Evolutionary conservation across 2,888 invertebrate species (phyloP), one percentile per base, ranked within the genome.

Genomic region (Rotaria socialis): DNA sequence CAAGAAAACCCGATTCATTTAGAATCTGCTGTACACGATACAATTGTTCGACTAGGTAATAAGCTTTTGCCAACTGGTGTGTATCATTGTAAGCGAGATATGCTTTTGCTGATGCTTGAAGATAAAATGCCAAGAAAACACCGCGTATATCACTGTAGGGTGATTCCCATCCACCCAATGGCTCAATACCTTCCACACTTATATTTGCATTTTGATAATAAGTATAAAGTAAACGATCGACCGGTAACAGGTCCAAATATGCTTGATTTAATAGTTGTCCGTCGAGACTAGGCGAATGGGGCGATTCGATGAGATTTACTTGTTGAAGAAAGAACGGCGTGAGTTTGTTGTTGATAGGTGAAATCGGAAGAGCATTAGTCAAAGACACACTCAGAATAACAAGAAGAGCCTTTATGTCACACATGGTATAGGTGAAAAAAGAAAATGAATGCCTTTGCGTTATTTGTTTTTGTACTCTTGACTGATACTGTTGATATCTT

Each of bases 91-190:
- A 75, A 24, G 75, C 75, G 10, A 75, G 75, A 43, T 75, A 75
- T 7, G 75, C 75, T 75, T 75, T 75, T 2, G 24, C 75, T 24
- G 43, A 75, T 43, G 75, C 75, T 75, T 75, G 75, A 8, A 75
- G 8, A 43, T 75, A 75, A 43, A 75, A 75, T 19, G 75, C 43
- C 4, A 75, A 43, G 43, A 75, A 75, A 41, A 75, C 75, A 24
- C 75, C 75, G 43, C 75, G 75, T 41, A 75, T 75, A 43, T 75
- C 75, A 43, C 75, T 75, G 3, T 16, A 10, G 2, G 75, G 75
- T 75, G 75, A 75, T 75, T 75, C 75, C 75, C 75, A 75, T 43
- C 75, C 75, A 43, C 75, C 75, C 3, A 75, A 19, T 43, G 75
- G 22, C 41, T 75, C 75, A 19, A 75, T 75, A 43, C 75, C 75